Evolutionary conservation across 2,113 vertebrate genomes (phyloP).

Genomic region (Antennarius striatus): DNA sequence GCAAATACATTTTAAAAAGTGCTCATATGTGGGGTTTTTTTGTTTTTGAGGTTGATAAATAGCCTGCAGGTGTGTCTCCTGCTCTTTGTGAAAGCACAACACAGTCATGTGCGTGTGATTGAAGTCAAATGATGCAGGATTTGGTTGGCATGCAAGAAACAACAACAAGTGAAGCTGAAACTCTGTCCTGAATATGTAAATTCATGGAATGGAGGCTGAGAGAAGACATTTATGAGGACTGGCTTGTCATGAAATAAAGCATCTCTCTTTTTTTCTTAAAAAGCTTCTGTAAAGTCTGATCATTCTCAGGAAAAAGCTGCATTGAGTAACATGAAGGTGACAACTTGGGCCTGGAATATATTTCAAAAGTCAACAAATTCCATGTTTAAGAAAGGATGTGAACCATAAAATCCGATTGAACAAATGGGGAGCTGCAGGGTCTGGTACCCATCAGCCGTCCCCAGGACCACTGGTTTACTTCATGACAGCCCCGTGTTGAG

Average conservation of each 20-base stretch:
- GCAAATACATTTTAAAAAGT: too few relatives aligned
- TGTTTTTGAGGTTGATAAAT: too few relatives aligned
- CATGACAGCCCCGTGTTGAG: constrained; percentile 59
- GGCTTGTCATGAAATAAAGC: too few relatives aligned
- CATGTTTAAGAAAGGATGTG: too few relatives aligned
- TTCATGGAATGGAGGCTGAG: neutral
- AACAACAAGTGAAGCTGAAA: neutral
- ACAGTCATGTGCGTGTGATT: neutral
- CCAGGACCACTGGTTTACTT: constrained; percentile 53
- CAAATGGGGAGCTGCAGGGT: constrained; percentile 5
- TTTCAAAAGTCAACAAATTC: too few relatives aligned
- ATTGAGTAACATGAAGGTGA: too few relatives aligned
- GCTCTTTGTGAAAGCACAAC: neutral
- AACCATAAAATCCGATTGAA: constrained; percentile 18
- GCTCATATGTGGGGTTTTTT: too few relatives aligned
- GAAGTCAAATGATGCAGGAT: neutral
- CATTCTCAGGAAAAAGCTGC: too few relatives aligned
- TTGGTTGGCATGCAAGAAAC: neutral
- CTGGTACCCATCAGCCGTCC: constrained; percentile 12
- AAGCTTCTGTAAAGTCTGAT: too few relatives aligned
- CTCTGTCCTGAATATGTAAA: neutral
- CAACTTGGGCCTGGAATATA: too few relatives aligned
- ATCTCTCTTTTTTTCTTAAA: too few relatives aligned
- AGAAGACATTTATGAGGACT: neutral
- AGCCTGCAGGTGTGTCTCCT: neutral